Evolutionary conservation across 2,888 invertebrate species (phyloP).

Genomic region (Aproaerema taeniolella): DNA sequence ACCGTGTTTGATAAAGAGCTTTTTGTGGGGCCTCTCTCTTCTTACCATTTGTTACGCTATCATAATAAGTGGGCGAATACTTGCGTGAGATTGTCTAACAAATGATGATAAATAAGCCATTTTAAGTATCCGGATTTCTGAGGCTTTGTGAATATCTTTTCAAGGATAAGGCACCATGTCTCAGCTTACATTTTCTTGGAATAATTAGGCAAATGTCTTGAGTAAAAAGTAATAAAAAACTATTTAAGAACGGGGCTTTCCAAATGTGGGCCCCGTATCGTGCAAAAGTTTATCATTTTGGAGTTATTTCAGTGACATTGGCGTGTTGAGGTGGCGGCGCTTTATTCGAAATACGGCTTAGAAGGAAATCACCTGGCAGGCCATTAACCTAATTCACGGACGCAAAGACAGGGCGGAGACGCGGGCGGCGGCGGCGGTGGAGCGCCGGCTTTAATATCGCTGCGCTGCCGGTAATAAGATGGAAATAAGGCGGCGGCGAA

Average conservation of each 20-base stretch:
- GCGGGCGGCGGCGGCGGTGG: constrained; percentile 46
- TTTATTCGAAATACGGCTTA: constrained; percentile 66
- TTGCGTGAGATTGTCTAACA: too few species aligned
- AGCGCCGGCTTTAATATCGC: constrained; percentile 71
- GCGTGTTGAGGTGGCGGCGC: constrained; percentile 59
- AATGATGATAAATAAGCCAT: too few species aligned
- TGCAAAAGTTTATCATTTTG: constrained; percentile 39
- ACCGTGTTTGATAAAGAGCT: constrained; percentile 5
- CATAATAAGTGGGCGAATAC: not conserved
- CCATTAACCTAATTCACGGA: constrained; percentile 77
- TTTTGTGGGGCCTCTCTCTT: not conserved
- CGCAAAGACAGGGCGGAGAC: constrained; percentile 73
- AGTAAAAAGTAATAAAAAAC: not conserved
- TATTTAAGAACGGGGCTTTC: not conserved
- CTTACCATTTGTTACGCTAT: not conserved
- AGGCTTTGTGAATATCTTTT: too few species aligned
- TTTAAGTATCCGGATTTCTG: too few species aligned
- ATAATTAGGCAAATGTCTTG: constrained; percentile 1
- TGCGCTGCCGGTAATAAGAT: constrained; percentile 72
- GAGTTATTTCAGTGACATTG: constrained; percentile 55
- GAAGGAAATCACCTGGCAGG: constrained; percentile 76
- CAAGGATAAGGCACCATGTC: too few species aligned
- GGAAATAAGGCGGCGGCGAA: constrained; percentile 70
- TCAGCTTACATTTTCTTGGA: not conserved
- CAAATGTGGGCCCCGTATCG: not conserved